phyloP scores from a whole-genome alignment of 2,113 vertebrate species.

The Patagioenas fasciata region DNA sequence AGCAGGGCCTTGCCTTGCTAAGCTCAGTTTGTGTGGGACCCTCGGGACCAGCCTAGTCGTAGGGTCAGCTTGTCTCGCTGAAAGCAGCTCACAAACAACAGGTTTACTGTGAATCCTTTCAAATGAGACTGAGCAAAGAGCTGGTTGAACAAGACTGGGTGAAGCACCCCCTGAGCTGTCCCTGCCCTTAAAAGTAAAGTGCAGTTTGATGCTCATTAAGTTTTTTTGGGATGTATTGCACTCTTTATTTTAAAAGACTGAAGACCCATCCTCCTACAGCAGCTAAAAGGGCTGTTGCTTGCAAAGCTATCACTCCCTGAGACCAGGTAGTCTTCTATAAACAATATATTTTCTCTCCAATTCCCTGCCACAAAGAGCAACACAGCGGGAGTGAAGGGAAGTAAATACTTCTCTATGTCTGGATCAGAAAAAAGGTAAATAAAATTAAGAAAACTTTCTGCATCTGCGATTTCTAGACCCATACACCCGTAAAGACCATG shows the following conservation, averaged over 20 bases:
- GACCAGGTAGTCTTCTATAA: neutral
- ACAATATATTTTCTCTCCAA: neutral
- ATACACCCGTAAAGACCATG: neutral
- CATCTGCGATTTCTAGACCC: neutral
- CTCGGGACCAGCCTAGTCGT: accelerated
- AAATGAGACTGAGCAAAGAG: neutral
- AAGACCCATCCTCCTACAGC: neutral
- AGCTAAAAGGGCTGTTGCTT: neutral
- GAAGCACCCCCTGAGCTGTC: neutral
- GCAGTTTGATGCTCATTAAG: neutral
- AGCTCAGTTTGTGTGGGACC: accelerated
- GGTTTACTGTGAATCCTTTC: neutral
- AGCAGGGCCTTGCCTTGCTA: neutral
- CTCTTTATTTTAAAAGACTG: neutral
- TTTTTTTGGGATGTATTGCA: neutral
- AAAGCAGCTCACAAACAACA: neutral
- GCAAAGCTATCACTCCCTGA: neutral
- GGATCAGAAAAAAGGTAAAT: neutral
- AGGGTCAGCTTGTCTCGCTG: neutral
- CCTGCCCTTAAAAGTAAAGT: neutral
- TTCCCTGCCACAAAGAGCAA: neutral
- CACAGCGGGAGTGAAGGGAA: neutral
- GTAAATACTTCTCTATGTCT: neutral
- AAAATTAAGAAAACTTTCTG: neutral
- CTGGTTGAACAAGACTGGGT: neutral